Percentiles rank a stretch among this genome's conserved stretches.
phyloP scores from a whole-genome alignment of 1,140 invertebrate species.

The Diabrotica undecimpunctata region DNA sequence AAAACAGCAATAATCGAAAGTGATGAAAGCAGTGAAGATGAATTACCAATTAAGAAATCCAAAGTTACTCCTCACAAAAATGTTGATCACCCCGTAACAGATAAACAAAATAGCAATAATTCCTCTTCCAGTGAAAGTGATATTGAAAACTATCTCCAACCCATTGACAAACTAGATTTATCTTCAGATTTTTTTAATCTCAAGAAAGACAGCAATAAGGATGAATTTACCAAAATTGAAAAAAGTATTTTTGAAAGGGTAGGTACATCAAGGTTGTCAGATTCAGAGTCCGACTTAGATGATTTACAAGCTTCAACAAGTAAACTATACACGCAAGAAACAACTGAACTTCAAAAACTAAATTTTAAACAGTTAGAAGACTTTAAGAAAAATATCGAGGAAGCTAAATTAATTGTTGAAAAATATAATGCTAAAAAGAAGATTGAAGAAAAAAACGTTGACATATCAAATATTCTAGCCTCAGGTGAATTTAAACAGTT shows the following conservation, averaged over 20 bases:
- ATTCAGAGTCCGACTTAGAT: slow-evolving; percentile 39
- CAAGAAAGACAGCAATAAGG: slow-evolving; percentile 22
- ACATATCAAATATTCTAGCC: slow-evolving; percentile 53
- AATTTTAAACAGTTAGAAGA: slow-evolving; percentile 51
- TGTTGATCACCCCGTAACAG: background rate
- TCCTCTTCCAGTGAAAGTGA: slow-evolving; percentile 49
- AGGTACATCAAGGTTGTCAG: slow-evolving; percentile 18
- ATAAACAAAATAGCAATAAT: background rate
- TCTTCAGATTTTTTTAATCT: slow-evolving; percentile 46
- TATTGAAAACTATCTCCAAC: slow-evolving; percentile 49
- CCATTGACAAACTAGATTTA: slow-evolving; percentile 48
- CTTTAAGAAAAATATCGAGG: slow-evolving; percentile 51
- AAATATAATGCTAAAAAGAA: slow-evolving; percentile 47
- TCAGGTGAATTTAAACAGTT: slow-evolving; percentile 50
- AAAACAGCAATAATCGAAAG: background rate
- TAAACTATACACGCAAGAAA: background rate
- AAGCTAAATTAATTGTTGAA: slow-evolving; percentile 52
- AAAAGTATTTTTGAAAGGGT: slow-evolving; percentile 36
- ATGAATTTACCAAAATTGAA: slow-evolving; percentile 42
- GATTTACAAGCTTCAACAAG: slow-evolving; percentile 14
- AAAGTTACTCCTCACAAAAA: background rate
- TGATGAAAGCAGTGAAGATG: background rate
- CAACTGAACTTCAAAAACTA: slow-evolving; percentile 16
- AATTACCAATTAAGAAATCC: background rate
- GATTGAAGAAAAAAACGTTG: slow-evolving; percentile 38